Conservation (phyloP, 1,140 invertebrate genomes). For the Drosophila melanica region DNA sequence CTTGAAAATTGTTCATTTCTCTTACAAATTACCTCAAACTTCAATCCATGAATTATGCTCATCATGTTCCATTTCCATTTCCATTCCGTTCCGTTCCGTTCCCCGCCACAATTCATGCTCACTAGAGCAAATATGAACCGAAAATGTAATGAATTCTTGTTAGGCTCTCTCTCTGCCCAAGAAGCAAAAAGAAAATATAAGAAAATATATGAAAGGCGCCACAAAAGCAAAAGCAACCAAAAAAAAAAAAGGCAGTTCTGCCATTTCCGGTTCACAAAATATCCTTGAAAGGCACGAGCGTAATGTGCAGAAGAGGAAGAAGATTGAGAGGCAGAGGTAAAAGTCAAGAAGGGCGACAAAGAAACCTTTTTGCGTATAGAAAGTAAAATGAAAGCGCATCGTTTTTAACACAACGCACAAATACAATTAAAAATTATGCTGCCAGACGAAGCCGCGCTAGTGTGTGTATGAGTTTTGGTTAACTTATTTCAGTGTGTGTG, state of each 20-base stretch:
- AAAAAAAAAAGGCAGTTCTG: slow-evolving; percentile 15
- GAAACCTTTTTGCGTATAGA: slow-evolving; percentile 26
- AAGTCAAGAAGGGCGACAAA: slow-evolving; percentile 17
- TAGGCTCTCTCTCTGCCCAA: slow-evolving; percentile 7
- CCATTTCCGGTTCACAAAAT: slow-evolving; percentile 35
- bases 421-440: slow-evolving; percentile 76
- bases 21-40: slow-evolving; percentile 21
- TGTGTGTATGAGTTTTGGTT: slow-evolving; percentile 10
- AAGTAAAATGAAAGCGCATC: slow-evolving; percentile 51
- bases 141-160: slow-evolving; percentile 31
- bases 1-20: slow-evolving; percentile 24
- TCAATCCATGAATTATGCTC: slow-evolving; percentile 25
- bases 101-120: slow-evolving; percentile 13
- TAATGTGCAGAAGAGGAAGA: neutral
- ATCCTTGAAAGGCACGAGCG: slow-evolving; percentile 9
- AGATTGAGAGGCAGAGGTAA: neutral
- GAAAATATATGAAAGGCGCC: slow-evolving; percentile 15
- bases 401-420: slow-evolving; percentile 63
- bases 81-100: slow-evolving; percentile 16
- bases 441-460: slow-evolving; percentile 38
- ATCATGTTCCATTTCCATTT: slow-evolving; percentile 24
- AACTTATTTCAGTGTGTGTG: slow-evolving; percentile 22
- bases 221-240: slow-evolving; percentile 26
- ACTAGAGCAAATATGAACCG: slow-evolving; percentile 29
- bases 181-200: slow-evolving; percentile 8